Conservation (phyloP, 1,140 invertebrate species). For the Plodia interpunctella region DNA sequence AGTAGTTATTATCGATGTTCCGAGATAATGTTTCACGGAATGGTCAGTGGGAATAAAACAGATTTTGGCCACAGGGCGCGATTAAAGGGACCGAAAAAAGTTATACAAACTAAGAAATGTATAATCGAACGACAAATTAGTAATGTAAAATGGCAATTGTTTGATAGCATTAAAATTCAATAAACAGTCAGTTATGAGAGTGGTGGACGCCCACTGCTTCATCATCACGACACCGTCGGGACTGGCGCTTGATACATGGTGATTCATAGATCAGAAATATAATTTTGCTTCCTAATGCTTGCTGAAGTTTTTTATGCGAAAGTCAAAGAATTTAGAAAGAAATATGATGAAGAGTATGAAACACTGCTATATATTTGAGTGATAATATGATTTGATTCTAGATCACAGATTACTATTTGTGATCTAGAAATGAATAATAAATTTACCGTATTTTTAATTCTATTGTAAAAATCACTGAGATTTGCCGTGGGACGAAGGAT, state of each 20-base stretch:
- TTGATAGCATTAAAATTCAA: too few relatives aligned
- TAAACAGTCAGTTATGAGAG: too few relatives aligned
- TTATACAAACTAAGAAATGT: not conserved
- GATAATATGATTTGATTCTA: too few relatives aligned
- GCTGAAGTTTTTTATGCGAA: too few relatives aligned
- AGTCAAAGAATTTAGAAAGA: too few relatives aligned
- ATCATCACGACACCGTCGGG: too few relatives aligned
- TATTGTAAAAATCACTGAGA: not conserved
- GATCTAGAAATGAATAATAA: too few relatives aligned
- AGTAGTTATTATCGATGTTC: constrained; percentile 35
- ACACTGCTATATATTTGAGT: too few relatives aligned
- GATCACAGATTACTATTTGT: not conserved
- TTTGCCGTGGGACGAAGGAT: not conserved
- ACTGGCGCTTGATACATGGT: not conserved
- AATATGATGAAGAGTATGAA: too few relatives aligned
- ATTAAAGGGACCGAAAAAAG: constrained; percentile 1
- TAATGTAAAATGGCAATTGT: not conserved
- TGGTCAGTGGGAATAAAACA: constrained; percentile 28
- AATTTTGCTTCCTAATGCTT: too few relatives aligned
- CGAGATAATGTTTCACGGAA: constrained; percentile 37
- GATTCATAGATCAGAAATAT: not conserved
- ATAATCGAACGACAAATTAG: not conserved
- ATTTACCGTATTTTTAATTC: too few relatives aligned
- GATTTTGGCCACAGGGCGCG: constrained; percentile 17
- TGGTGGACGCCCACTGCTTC: too few relatives aligned